A percentile compares a stretch with the other conserved stretches of the same genome.
Evolutionary conservation across 2,113 vertebrate genomes (phyloP).

Genomic region (Chionodraco myersi): DNA sequence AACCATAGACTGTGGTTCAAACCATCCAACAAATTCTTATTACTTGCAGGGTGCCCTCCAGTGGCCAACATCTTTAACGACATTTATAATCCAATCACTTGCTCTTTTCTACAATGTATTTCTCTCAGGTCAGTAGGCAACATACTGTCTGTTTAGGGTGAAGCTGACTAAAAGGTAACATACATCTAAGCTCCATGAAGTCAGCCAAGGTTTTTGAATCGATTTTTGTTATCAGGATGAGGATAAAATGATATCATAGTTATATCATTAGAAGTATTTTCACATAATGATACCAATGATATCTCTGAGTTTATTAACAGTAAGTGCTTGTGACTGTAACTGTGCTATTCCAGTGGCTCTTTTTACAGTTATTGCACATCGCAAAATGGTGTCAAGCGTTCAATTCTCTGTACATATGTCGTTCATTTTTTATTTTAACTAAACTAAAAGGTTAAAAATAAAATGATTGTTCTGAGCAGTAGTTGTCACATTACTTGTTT

Average conservation of each 20-base stretch:
- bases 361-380: background rate
- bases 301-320: background rate
- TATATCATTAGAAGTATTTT: background rate
- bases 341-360: background rate
- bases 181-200: background rate
- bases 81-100: background rate
- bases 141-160: conserved; percentile 7
- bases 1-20: background rate
- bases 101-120: background rate
- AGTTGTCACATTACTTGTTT: background rate
- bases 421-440: background rate
- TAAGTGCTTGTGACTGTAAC: background rate
- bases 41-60: conserved; percentile 34
- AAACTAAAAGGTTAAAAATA: background rate
- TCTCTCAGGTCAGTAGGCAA: background rate
- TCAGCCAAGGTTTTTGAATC: background rate
- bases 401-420: background rate
- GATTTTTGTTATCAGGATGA: background rate
- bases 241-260: background rate
- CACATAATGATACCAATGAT: background rate
- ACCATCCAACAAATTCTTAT: background rate
- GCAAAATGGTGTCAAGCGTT: background rate
- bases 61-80: conserved; percentile 17
- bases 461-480: background rate
- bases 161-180: background rate